These are phyloP conservation scores for Meteorus sp. DNA, from an alignment of 1,140 invertebrate genomes.

Conservation along the genomic window DNA sequence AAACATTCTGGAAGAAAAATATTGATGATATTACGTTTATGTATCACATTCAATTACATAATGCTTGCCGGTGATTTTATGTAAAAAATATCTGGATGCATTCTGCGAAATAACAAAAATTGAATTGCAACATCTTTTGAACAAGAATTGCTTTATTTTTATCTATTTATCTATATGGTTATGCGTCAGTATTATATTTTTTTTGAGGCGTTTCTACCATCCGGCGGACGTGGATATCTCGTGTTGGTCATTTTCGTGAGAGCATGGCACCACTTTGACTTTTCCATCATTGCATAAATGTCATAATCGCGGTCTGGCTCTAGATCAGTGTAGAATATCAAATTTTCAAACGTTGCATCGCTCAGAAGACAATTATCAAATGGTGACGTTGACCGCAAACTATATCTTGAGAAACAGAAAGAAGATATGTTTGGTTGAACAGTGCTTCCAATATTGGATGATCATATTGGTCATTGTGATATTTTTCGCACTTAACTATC, in stretches of 20 bases:
- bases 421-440: neutral
- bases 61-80: neutral
- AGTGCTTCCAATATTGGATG: neutral
- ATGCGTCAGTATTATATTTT: too few relatives aligned
- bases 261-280: slow-evolving; percentile 36
- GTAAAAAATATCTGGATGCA: neutral
- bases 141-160: slow-evolving; percentile 20
- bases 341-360: slow-evolving; percentile 64
- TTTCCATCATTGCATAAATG: slow-evolving; percentile 71
- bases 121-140: slow-evolving; percentile 11
- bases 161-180: too few relatives aligned
- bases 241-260: slow-evolving; percentile 19
- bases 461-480: too few relatives aligned
- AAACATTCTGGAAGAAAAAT: slow-evolving; percentile 71
- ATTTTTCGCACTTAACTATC: too few relatives aligned
- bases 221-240: slow-evolving; percentile 30
- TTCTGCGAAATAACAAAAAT: slow-evolving; percentile 9
- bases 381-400: slow-evolving; percentile 46
- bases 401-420: slow-evolving; percentile 46
- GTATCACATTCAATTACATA: neutral
- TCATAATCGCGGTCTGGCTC: slow-evolving; percentile 77
- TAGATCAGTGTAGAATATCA: slow-evolving; percentile 74
- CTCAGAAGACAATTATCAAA: slow-evolving; percentile 77
- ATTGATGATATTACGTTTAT: slow-evolving; percentile 15
- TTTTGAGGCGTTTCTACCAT: slow-evolving; percentile 30